A percentile compares a stretch with the other conserved stretches of the same genome.
phyloP scores from a whole-genome alignment of 2,797 vertebrate genomes.

The Allochrocebus solatus region DNA sequence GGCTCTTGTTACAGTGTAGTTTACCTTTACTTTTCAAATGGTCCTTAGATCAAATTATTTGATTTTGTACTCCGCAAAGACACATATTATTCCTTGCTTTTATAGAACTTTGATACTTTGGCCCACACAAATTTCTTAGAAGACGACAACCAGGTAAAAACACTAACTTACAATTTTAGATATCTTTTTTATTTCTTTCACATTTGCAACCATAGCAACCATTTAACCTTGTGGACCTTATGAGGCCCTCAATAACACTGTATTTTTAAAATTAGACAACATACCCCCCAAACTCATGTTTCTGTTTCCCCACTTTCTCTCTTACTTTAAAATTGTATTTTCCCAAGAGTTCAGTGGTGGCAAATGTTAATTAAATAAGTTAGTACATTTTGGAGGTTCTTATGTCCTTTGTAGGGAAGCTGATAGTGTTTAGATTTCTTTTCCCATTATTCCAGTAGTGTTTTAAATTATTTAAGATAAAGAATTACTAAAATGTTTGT shows the following conservation, averaged over 20 bases:
- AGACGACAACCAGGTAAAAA: constrained; percentile 17
- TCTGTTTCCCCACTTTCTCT: constrained; percentile 31
- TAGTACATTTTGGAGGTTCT: constrained; percentile 44
- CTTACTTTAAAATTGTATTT: constrained; percentile 53
- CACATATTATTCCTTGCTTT: constrained; percentile 21
- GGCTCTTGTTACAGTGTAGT: not conserved
- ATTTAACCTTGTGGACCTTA: constrained; percentile 32
- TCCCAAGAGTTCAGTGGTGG: constrained; percentile 35
- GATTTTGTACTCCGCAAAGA: constrained; percentile 35
- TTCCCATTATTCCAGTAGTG: constrained; percentile 23
- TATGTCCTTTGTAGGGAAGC: constrained; percentile 42
- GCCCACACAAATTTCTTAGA: constrained; percentile 42
- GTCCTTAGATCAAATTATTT: constrained; percentile 37
- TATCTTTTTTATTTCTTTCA: constrained; percentile 53
- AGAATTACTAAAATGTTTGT: constrained; percentile 52
- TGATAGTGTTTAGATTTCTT: constrained; percentile 59
- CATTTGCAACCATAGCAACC: constrained; percentile 33
- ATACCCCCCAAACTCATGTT: constrained; percentile 31
- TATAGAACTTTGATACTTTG: constrained; percentile 52
- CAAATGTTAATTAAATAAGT: constrained; percentile 47
- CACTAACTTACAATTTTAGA: constrained; percentile 45
- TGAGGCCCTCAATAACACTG: not conserved
- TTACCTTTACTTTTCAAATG: constrained; percentile 61
- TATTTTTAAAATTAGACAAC: constrained; percentile 53
- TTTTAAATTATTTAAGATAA: constrained; percentile 66